phyloP scores from a whole-genome alignment of 1,140 invertebrate species.

The Globodera rostochiensis region DNA sequence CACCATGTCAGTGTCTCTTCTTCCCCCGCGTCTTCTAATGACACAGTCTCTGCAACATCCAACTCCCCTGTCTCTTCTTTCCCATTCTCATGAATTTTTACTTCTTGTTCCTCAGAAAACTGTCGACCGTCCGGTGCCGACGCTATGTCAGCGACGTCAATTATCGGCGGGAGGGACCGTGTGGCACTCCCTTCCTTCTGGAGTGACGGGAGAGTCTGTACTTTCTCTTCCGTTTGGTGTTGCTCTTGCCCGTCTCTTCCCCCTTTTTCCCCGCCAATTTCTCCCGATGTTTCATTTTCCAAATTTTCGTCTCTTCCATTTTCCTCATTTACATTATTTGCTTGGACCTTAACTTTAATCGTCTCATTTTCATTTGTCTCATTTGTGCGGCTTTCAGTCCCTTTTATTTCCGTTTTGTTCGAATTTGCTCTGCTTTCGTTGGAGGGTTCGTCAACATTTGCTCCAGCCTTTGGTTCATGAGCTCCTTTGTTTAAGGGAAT shows the following conservation, averaged over 20 bases:
- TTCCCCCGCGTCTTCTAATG: background rate
- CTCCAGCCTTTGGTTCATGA: too few species aligned
- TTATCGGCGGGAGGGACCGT: background rate
- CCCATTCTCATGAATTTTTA: background rate
- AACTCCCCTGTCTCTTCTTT: background rate
- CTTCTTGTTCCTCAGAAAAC: background rate
- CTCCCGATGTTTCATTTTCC: background rate
- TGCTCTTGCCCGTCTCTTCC: background rate
- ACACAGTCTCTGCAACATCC: background rate
- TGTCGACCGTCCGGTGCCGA: background rate
- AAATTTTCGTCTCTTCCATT: background rate
- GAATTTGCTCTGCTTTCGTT: background rate
- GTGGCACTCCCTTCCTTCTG: background rate
- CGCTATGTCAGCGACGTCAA: background rate
- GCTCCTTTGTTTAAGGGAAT: too few species aligned
- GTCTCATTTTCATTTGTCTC: background rate
- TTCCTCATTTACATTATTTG: background rate
- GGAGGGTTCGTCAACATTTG: background rate
- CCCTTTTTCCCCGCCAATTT: background rate
- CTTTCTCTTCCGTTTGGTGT: background rate
- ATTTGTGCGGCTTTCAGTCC: background rate
- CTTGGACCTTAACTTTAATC: background rate
- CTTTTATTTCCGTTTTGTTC: background rate
- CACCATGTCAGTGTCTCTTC: slow-evolving; percentile 17
- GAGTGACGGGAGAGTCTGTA: background rate